phyloP scores from a whole-genome alignment of 2,888 invertebrate genomes.

The Zeuzera pyrina region DNA sequence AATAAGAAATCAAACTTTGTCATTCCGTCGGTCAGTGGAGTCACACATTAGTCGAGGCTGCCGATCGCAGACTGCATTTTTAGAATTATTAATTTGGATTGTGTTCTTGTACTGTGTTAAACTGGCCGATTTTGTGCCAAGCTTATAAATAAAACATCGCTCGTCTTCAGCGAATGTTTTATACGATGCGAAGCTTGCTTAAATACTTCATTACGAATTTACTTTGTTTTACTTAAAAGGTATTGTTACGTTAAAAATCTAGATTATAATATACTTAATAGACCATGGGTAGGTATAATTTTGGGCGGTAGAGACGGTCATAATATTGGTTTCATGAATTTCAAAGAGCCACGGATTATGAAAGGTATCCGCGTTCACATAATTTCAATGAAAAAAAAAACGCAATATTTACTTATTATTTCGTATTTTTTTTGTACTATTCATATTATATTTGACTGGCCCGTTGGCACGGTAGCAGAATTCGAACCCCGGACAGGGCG shows the following conservation, averaged over 20 bases:
- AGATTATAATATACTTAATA: too few species aligned
- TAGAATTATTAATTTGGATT: slow-evolving; percentile 67
- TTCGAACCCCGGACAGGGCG: too few species aligned
- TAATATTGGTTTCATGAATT: too few species aligned
- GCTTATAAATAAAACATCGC: slow-evolving; percentile 63
- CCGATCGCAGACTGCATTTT: slow-evolving; percentile 55
- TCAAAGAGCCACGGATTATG: too few species aligned
- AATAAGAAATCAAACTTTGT: slow-evolving; percentile 33
- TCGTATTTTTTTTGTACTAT: too few species aligned
- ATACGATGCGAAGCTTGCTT: slow-evolving; percentile 32
- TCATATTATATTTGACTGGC: too few species aligned
- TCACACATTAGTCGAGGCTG: slow-evolving; percentile 42
- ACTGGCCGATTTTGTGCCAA: slow-evolving; percentile 55
- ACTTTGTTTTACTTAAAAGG: slow-evolving; percentile 30
- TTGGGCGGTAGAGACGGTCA: too few species aligned
- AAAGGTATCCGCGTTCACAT: too few species aligned
- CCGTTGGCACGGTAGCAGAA: too few species aligned
- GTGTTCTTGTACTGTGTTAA: slow-evolving; percentile 62
- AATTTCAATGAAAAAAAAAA: too few species aligned
- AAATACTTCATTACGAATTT: slow-evolving; percentile 44
- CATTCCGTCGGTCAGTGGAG: slow-evolving; percentile 26
- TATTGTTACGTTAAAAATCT: slow-evolving; percentile 16
- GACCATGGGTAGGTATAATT: too few species aligned
- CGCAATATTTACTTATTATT: too few species aligned
- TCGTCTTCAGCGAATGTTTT: slow-evolving; percentile 39